Evolutionary conservation across 2,888 invertebrate genomes (phyloP), one percentile per base, ranked within the genome.

Genomic region (Tricholauxania praeusta): DNA sequence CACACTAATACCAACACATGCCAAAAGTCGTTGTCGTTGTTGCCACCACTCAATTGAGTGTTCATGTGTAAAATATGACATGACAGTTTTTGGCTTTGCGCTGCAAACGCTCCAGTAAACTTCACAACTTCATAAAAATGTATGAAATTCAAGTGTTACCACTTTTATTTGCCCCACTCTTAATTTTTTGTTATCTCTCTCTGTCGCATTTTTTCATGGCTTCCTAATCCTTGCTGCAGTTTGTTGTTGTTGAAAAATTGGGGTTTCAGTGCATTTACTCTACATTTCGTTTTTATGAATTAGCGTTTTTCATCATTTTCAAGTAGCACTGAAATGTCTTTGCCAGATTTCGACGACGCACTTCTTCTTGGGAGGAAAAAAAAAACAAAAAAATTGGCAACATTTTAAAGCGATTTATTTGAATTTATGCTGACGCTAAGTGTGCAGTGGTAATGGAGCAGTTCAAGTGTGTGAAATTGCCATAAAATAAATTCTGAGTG

Each of bases 51-150:
- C 62, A 67, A 72, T 72, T 72, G 67, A 72, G 67, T 57, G 62
- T 55, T 72, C 62, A 62, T 67, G 72, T 67, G 67, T 53, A 62
- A 72, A 72, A 62, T 72, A 67, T 52, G 72, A 67, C 48, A 60
- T 59, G 72, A 62, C 63, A 63, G 39, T 60, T 52, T 57, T 60
- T 55, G 60, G 39, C 28, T 28, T 39, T 62, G 28, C 14, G 39
- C 39, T n/a, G 62, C 62, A 15, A 39, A 39, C 53, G 70, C 62
- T 63, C 47, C 15, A 59, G n/a, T 19, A 59, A 71, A 63, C 47
- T 19, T 55, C 63, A 51, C 57, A 59, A 67, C 67, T 67, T 67
- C 72, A 72, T 72, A 67, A 67, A 72, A 72, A 67, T 72, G 67
- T 72, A 72, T 67, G 63, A 72, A 53, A 53, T 55, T 67, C 66